Evolutionary conservation across 2,888 invertebrate species (phyloP).

Genomic region (Drosophila kokeensis): DNA sequence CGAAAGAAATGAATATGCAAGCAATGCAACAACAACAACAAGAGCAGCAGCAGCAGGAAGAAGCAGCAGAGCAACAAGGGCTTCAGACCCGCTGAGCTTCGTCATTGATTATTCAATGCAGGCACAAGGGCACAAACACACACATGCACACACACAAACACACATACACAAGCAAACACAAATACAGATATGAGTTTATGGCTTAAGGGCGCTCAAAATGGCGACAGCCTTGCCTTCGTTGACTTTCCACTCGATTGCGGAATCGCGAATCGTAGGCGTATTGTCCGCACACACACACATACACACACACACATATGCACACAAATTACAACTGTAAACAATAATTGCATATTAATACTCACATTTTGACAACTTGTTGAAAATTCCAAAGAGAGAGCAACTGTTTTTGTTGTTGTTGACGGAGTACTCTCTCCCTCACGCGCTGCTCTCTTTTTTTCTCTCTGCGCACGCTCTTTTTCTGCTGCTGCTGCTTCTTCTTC

Average conservation of each 20-base stretch:
- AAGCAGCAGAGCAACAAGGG: conserved; percentile 28
- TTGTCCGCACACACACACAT: conserved; percentile 58
- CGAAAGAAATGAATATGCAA: conserved; percentile 53
- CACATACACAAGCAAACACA: conserved; percentile 3
- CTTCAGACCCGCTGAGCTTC: conserved; percentile 31
- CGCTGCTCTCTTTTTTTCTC: conserved; percentile 9
- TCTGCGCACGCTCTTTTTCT: conserved; percentile 18
- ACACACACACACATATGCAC: not conserved
- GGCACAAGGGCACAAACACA: conserved; percentile 49
- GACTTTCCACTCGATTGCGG: conserved; percentile 66
- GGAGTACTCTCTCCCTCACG: conserved; percentile 5
- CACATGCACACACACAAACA: conserved; percentile 1
- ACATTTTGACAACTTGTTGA: conserved; percentile 59
- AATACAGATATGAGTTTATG: not conserved
- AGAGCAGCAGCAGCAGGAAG: conserved; percentile 29
- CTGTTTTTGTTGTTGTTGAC: conserved; percentile 10
- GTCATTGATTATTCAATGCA: conserved; percentile 68
- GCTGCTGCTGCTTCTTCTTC: not conserved
- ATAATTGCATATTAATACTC: conserved; percentile 75
- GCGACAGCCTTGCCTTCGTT: conserved; percentile 61
- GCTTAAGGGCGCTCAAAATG: conserved; percentile 62
- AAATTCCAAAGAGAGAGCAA: conserved; percentile 21
- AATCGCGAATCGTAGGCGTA: conserved; percentile 69
- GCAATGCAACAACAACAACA: conserved; percentile 39
- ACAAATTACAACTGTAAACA: conserved; percentile 49